A percentile compares a stretch with the other conserved stretches of the same genome.
These are phyloP conservation scores for Thunnus thynnus DNA, from an alignment of 2,113 vertebrate genomes.

Conservation along the genomic window DNA sequence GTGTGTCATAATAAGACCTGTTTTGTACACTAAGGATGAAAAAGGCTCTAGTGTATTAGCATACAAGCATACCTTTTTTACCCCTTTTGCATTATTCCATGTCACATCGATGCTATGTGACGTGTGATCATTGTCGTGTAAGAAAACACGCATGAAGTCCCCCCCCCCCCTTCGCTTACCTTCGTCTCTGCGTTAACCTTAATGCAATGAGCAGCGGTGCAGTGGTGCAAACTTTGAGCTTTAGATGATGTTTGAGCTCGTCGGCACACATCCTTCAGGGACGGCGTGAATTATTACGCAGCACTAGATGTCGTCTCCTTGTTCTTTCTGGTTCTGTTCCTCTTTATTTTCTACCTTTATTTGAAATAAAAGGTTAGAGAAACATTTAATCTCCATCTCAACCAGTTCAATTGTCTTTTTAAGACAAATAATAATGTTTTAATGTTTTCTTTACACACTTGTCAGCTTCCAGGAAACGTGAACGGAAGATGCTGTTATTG, in stretches of 20 bases:
- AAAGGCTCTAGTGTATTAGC: constrained; percentile 25
- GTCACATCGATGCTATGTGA: constrained; percentile 25
- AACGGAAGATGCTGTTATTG: neutral
- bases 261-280: constrained; percentile 10
- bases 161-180: constrained; percentile 40
- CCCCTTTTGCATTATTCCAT: neutral
- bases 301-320: neutral
- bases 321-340: no score
- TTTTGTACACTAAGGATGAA: constrained; percentile 11
- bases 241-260: constrained; percentile 52
- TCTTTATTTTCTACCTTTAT: neutral
- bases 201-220: constrained; percentile 63
- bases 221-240: constrained; percentile 72
- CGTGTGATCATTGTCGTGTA: constrained; percentile 34
- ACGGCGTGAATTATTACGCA: neutral
- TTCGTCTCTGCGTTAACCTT: constrained; percentile 46
- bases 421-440: no score
- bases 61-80: constrained; percentile 46
- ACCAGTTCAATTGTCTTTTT: no score
- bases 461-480: neutral
- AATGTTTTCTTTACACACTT: no score
- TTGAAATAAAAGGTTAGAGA: no score
- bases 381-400: no score
- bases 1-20: neutral
- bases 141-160: constrained; percentile 46